Percentiles rank a stretch among this genome's conserved stretches.
Evolutionary conservation across 2,797 vertebrate species (phyloP).

Genomic region (Smutsia gigantea): DNA sequence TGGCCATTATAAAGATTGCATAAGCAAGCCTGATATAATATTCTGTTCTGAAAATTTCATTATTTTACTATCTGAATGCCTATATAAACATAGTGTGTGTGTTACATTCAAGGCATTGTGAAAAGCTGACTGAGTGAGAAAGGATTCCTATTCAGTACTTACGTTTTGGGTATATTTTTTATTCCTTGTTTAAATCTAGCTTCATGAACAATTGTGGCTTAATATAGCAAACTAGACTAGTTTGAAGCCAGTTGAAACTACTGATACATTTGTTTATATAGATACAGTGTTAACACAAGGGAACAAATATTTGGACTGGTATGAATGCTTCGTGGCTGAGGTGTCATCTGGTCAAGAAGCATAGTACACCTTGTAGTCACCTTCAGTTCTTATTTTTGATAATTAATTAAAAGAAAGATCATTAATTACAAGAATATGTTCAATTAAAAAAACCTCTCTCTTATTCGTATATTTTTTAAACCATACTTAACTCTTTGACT

Average conservation of each 20-base stretch:
- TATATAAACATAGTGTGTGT: not conserved
- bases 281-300: not conserved
- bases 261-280: not conserved
- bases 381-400: constrained; percentile 46
- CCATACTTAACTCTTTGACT: constrained; percentile 9
- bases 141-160: not conserved
- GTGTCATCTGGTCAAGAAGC: not conserved
- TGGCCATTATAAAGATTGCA: not conserved
- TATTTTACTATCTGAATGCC: not conserved
- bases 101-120: not conserved
- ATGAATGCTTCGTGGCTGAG: not conserved
- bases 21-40: not conserved
- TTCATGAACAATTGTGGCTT: not conserved
- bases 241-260: not conserved
- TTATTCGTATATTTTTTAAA: constrained; percentile 21
- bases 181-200: not conserved
- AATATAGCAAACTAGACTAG: not conserved
- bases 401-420: constrained; percentile 60
- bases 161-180: not conserved
- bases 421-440: constrained; percentile 49
- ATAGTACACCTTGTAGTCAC: not conserved
- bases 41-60: not conserved
- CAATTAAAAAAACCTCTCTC: not conserved
- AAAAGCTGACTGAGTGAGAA: not conserved
- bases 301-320: not conserved